Base-by-base conservation (phyloP, 2,888 invertebrate species). In the Caenorhabditis plicata region DNA sequence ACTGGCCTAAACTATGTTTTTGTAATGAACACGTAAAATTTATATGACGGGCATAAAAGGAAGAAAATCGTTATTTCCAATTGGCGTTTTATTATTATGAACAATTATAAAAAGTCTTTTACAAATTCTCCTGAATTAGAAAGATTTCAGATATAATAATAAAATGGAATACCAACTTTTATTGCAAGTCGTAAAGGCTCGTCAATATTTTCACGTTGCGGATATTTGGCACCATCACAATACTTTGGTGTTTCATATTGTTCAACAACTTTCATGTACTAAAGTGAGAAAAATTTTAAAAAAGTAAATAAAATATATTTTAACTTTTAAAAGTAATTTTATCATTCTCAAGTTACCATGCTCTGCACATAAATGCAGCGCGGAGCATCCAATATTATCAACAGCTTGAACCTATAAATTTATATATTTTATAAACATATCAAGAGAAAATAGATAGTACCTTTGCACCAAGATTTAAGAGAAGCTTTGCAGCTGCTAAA, bases 171-270 rank as follows among this genome's bases (percentile, higher is more conserved):
- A 32, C 44, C 17, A 43, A 68, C 68, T 62, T 91, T 87, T 65
- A 93, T 88, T 1, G 92, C 92, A 64, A 93, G 84, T 39, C 91
- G 85, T n/a, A 93, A 84, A 0, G 93, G 92, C 79, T 92, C 92
- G 78, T 92, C 91, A 26, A 80, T 71, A 57, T 65, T 67, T 38
- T 77, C 73, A 23, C 77, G 62, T 44, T 74, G 76, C 13, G 81
- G 81, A 77, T 73, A 73, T 36, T 64, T 60, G 44, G 61, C 62
- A 39, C 60, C 64, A 26, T 61, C 57, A 17, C 63, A 48, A 27
- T 58, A 51, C 43, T 57, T 56, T 19, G 65, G 67, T 29, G 49
- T 58, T 49, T 73, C 73, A 53, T 69, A 70, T 47, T 69, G 68
- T 26, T 60, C 60, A 17, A 69, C 68, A 1, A 66, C 63, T 47